Evolutionary conservation across 2,888 invertebrate genomes (phyloP).

Genomic region (Machimus atricapillus): DNA sequence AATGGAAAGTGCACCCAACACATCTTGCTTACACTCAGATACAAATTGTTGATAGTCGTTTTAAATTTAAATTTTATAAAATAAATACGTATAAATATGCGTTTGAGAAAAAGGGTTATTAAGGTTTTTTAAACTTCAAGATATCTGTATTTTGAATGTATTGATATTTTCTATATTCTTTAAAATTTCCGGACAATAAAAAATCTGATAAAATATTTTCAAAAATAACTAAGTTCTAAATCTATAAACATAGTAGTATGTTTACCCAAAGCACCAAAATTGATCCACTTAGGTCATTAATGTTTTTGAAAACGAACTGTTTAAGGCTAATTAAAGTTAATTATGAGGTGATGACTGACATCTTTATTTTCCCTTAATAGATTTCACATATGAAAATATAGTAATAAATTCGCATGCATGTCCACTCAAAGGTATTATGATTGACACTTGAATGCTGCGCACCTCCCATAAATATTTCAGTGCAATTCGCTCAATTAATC

Average conservation of each 20-base stretch:
- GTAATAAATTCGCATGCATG: background rate
- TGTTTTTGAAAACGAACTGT: background rate
- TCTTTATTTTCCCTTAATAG: background rate
- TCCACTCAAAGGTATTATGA: background rate
- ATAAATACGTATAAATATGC: too few relatives aligned
- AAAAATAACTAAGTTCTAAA: background rate
- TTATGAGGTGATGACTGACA: background rate
- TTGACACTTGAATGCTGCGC: background rate
- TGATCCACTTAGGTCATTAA: background rate
- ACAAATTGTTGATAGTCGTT: too few relatives aligned
- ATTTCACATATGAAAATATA: background rate
- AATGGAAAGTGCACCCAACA: too few relatives aligned
- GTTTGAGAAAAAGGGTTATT: too few relatives aligned
- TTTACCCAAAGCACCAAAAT: too few relatives aligned
- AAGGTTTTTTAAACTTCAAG: too few relatives aligned
- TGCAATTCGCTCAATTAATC: background rate
- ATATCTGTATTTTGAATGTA: too few relatives aligned
- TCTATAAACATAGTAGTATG: too few relatives aligned
- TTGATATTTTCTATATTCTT: too few relatives aligned
- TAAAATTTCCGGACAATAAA: too few relatives aligned
- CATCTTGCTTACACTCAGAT: too few relatives aligned
- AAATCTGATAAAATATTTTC: background rate
- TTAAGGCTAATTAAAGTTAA: background rate
- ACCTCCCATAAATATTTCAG: background rate
- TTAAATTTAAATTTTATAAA: too few relatives aligned